These are phyloP conservation scores for Himalopsyche japonica DNA, from an alignment of 2,888 invertebrate genomes.

Conservation along the genomic window DNA sequence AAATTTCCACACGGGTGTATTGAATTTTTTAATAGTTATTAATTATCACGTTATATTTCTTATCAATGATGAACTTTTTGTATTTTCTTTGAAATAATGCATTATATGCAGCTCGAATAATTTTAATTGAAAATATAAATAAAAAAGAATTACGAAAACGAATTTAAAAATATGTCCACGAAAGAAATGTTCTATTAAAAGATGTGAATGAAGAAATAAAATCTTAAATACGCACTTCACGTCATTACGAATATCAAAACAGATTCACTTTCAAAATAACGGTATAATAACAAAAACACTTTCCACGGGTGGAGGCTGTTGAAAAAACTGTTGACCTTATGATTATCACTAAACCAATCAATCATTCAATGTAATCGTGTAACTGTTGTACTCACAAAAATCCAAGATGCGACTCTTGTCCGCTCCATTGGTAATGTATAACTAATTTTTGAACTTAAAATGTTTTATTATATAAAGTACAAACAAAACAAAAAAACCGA, in stretches of 20 bases:
- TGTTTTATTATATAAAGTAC: slow-evolving; percentile 34
- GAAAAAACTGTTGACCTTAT: background rate
- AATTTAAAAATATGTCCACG: too few species aligned
- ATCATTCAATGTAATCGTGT: background rate
- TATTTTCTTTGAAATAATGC: too few species aligned
- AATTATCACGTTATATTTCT: too few species aligned
- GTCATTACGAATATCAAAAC: background rate
- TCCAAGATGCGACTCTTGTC: slow-evolving; percentile 29
- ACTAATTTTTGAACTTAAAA: slow-evolving; percentile 29
- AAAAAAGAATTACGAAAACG: too few species aligned
- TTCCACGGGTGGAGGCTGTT: background rate
- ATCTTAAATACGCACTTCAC: background rate
- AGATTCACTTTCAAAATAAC: background rate
- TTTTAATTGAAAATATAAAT: too few species aligned
- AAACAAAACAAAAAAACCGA: slow-evolving; percentile 34
- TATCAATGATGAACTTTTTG: too few species aligned
- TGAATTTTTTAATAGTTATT: too few species aligned
- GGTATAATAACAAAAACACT: background rate
- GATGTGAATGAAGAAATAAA: too few species aligned
- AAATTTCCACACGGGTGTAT: too few species aligned
- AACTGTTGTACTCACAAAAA: slow-evolving; percentile 33
- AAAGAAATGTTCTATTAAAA: too few species aligned
- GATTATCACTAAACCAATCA: background rate
- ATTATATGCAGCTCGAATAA: too few species aligned
- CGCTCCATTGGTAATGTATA: slow-evolving; percentile 36